Base-by-base conservation (phyloP, 2,888 invertebrate species). In the Apeira syringaria region DNA sequence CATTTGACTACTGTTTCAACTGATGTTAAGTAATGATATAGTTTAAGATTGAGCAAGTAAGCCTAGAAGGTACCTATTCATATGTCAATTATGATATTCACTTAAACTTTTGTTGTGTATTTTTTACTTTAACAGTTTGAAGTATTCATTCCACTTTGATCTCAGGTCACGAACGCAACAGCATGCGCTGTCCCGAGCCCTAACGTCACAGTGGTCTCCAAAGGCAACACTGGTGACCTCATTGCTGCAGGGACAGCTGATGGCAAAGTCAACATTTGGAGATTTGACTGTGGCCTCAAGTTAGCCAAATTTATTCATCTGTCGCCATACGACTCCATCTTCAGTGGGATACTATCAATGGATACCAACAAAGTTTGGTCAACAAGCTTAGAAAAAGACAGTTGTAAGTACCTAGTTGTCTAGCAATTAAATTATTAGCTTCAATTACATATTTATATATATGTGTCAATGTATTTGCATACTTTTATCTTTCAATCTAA, bases 251-350 rank as follows among this genome's bases (percentile, higher is more conserved):
- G 92, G 35, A 92, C 92, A 5, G 56, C 70, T 0, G 92, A 92
- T 3, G 94, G 94, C 17, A 92, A 93, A 43, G 92, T 98, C 53
- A 94, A 94, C 52, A 92, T 98, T 18, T 98, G 97, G 95, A 95
- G 95, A 73, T 94, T 96, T 47, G 93, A 94, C 51, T 94, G 95
- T 41, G 95, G 96, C 62, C 89, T 96, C 30, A 95, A 94, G 61
- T 82, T 93, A 42, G 92, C 92, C 63, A 92, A 93, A 68, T 92
- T 91, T 56, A 92, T 94, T 52, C 80, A 80, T 46, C 69, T 90
- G 4, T 81, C 89, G 22, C 80, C 89, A 2, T 87, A 88, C 47
- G 90, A 90, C 62, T 88, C 90, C 13, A 87, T 89, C 55, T 89
- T 89, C 61, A 87, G 87, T 54, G 88, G 87, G 0, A 80, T 89